These are phyloP conservation scores for Wasmannia auropunctata DNA, from an alignment of 1,140 invertebrate species.

Conservation along the genomic window DNA sequence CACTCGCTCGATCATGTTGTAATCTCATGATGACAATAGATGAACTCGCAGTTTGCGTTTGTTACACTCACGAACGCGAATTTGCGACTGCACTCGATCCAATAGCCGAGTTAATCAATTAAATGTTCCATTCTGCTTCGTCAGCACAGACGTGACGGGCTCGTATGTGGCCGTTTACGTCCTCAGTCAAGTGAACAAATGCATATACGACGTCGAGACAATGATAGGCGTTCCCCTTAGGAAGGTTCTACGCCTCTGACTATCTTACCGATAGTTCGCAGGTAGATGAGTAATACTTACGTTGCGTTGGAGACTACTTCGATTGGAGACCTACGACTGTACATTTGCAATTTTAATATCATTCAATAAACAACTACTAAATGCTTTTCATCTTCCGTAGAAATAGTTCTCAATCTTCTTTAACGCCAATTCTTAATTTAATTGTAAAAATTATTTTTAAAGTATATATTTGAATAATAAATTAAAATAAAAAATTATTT, in stretches of 20 bases:
- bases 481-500: background rate
- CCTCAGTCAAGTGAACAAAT: conserved; percentile 46
- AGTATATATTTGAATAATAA: background rate
- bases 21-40: background rate
- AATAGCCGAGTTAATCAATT: background rate
- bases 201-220: conserved; percentile 30
- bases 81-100: background rate
- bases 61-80: background rate
- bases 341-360: background rate
- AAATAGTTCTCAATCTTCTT: background rate
- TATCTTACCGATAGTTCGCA: conserved; percentile 47
- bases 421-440: background rate
- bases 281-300: conserved; percentile 49
- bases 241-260: conserved; percentile 36
- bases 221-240: conserved; percentile 42
- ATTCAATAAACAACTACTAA: background rate
- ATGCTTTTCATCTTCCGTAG: background rate
- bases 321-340: background rate
- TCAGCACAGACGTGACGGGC: background rate
- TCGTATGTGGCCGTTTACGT: conserved; percentile 43
- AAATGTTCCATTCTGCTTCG: background rate
- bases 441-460: background rate
- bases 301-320: conserved; percentile 31
- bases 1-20: background rate
- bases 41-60: background rate